A percentile compares a stretch with the other conserved stretches of the same genome.
These are phyloP conservation scores for Nothura maculosa DNA, from an alignment of 2,797 vertebrate species.

Conservation along the genomic window DNA sequence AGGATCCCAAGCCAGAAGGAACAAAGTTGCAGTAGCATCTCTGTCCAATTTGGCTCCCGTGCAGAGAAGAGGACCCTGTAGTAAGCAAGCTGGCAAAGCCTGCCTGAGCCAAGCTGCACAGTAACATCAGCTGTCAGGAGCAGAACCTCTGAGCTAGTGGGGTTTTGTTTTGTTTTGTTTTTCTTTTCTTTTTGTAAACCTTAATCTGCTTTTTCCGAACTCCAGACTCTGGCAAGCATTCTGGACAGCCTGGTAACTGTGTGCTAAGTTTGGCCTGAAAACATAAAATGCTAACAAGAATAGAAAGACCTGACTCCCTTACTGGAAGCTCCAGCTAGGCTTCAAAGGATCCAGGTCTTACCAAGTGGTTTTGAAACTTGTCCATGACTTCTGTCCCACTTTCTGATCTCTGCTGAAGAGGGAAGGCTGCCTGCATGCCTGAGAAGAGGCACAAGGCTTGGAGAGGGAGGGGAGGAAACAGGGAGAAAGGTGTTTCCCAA, in stretches of 20 bases:
- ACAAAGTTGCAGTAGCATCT: background rate
- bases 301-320: conserved; percentile 48
- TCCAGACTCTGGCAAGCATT: conserved; percentile 26
- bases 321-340: background rate
- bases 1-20: background rate
- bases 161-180: background rate
- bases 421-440: background rate
- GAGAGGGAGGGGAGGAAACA: background rate
- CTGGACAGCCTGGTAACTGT: conserved; percentile 40
- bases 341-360: conserved; percentile 57
- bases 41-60: background rate
- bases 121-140: background rate
- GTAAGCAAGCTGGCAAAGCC: background rate
- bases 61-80: background rate
- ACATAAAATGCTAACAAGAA: conserved; percentile 47
- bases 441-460: background rate
- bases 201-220: conserved; percentile 30
- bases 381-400: conserved; percentile 62
- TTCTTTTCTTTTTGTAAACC: background rate
- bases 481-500: background rate
- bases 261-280: conserved; percentile 58
- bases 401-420: background rate
- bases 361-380: conserved; percentile 31
- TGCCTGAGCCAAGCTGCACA: background rate
- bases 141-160: conserved; percentile 1